These are phyloP conservation scores for Philopotamus ludificatus DNA, from an alignment of 1,140 invertebrate genomes.

Conservation along the genomic window DNA sequence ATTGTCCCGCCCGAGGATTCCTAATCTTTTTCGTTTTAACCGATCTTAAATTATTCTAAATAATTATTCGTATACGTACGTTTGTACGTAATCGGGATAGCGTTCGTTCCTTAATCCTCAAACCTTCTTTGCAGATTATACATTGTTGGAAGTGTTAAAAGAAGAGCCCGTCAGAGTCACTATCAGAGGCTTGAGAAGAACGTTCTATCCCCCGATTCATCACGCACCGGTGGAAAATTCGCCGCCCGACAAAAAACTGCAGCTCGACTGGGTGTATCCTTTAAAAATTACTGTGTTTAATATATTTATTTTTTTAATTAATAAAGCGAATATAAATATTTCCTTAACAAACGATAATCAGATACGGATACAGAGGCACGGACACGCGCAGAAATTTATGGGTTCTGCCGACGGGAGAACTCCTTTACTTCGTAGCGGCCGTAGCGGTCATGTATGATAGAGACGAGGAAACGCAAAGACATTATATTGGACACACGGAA, in stretches of 20 bases:
- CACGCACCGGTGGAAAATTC: slow-evolving; percentile 77
- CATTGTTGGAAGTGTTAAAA: slow-evolving; percentile 77
- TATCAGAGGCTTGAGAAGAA: slow-evolving; percentile 78
- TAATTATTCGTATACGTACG: not conserved
- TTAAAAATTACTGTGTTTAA: slow-evolving; percentile 15
- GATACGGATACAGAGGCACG: slow-evolving; percentile 88
- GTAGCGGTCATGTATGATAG: slow-evolving; percentile 89
- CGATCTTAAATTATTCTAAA: not conserved
- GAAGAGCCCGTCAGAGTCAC: slow-evolving; percentile 81
- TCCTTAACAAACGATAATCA: slow-evolving; percentile 45
- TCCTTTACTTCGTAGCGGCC: slow-evolving; percentile 90
- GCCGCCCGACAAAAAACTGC: slow-evolving; percentile 82
- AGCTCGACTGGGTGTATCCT: slow-evolving; percentile 85
- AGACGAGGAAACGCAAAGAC: slow-evolving; percentile 86
- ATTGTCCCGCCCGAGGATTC: not conserved
- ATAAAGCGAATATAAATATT: not conserved
- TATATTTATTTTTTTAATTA: not conserved
- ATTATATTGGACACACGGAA: slow-evolving; percentile 92
- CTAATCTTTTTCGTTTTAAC: not conserved
- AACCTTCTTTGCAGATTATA: slow-evolving; percentile 64
- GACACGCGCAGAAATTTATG: slow-evolving; percentile 86
- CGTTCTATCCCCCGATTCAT: slow-evolving; percentile 84
- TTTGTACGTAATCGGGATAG: too few relatives aligned
- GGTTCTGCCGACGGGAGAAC: slow-evolving; percentile 87
- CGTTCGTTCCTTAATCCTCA: too few relatives aligned